Percentiles rank a stretch among this genome's conserved stretches.
Conservation (phyloP, 2,888 invertebrate species). For the Calephelis perditalis region DNA sequence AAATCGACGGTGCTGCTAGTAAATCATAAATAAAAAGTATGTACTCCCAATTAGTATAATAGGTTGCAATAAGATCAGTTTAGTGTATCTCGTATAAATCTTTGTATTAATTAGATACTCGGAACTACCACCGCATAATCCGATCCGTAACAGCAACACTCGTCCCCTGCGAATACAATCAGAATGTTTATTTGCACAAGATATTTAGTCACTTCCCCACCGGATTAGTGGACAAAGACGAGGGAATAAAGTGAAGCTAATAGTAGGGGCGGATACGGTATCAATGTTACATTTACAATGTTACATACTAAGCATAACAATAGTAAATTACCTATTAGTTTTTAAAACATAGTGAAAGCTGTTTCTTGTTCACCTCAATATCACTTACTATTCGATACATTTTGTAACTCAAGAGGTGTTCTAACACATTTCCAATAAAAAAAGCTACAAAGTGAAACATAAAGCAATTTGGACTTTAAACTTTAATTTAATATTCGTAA, state of each 20-base stretch:
- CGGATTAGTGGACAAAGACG: conserved; percentile 68
- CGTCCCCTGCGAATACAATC: conserved; percentile 65
- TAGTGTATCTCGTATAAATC: conserved; percentile 42
- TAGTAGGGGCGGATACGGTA: conserved; percentile 60
- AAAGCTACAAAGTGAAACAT: conserved; percentile 3
- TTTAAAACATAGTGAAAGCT: too few species aligned
- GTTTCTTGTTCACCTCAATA: too few species aligned
- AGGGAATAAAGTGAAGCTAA: conserved; percentile 67
- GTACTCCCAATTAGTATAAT: conserved; percentile 11
- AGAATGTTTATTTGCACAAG: conserved; percentile 77
- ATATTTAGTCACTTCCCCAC: conserved; percentile 76
- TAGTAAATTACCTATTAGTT: too few species aligned
- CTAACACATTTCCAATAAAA: too few species aligned
- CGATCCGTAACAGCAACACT: conserved; percentile 61
- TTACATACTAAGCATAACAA: too few species aligned
- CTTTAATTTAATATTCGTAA: conserved; percentile 2
- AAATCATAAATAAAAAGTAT: too few species aligned
- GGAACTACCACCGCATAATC: conserved; percentile 63
- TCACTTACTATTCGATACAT: too few species aligned
- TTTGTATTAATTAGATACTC: conserved; percentile 52
- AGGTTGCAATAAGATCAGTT: conserved; percentile 20
- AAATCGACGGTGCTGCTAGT: too few species aligned
- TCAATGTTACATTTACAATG: not conserved
- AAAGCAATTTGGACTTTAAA: conserved; percentile 11
- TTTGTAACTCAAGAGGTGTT: too few species aligned